Conservation (phyloP, 2,888 invertebrate genomes). For the Cryptosula pallasiana region DNA sequence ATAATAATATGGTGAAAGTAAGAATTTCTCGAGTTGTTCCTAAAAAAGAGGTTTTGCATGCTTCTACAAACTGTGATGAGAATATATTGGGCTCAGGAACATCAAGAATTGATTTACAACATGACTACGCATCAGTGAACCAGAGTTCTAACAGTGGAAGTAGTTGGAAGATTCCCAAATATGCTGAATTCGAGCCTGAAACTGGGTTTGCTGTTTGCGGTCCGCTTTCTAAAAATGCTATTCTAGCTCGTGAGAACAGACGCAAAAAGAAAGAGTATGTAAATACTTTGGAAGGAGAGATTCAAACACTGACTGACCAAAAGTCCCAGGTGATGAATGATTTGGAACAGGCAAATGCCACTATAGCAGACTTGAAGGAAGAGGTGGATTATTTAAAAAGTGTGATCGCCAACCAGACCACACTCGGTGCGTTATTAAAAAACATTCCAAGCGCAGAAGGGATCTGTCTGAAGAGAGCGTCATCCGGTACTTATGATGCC, state of each 20-base stretch:
- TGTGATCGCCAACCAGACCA: constrained; percentile 5
- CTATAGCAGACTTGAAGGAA: background rate
- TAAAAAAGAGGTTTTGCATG: background rate
- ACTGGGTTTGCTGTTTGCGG: constrained; percentile 17
- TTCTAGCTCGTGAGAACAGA: background rate
- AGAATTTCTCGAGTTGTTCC: background rate
- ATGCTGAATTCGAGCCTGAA: constrained; percentile 11
- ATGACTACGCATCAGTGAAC: too few relatives aligned
- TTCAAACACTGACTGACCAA: background rate
- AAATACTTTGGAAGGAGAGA: background rate
- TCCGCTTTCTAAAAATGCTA: constrained; percentile 12
- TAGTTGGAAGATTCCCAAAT: background rate
- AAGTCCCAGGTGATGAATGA: background rate
- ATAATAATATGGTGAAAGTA: background rate
- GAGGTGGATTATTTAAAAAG: constrained; percentile 12
- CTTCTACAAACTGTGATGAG: background rate
- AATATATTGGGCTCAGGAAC: too few relatives aligned
- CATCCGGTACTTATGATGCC: background rate
- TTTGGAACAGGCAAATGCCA: background rate
- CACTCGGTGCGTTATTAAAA: background rate
- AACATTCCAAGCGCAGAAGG: background rate
- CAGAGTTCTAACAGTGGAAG: background rate
- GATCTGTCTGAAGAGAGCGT: background rate
- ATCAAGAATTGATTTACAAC: too few relatives aligned
- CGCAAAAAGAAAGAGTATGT: constrained; percentile 21